Evolutionary conservation across 1,140 invertebrate genomes (phyloP), one percentile per base, ranked within the genome.

Genomic region (Harpegnathos saltator): DNA sequence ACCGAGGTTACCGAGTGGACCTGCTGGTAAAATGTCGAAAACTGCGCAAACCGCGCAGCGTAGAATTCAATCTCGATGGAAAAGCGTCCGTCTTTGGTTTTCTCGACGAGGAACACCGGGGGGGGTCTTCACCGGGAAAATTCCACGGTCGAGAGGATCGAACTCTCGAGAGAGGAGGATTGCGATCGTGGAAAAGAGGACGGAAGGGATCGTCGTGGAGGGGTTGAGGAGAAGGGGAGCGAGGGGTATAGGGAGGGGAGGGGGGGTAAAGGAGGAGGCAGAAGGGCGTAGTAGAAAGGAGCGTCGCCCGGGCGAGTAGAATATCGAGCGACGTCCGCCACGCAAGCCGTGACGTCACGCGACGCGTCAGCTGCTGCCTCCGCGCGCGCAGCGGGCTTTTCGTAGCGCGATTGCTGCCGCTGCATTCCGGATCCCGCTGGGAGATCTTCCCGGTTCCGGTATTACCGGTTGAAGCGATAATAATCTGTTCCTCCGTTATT

Each of bases 301-400:
- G 86, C 90, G 87, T 87, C 83, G 90, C 89, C 90, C 87, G 89
- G 89, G 87, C 90, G 86, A 90, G 86, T 85, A 84, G 85, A 84
- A 88, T 90, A 91, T 90, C 90, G 90, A 91, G 83, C 90, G 86
- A 85, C 90, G 89, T 74, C 82, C 84, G 71, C 66, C 87, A 89
- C 85, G 90, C 90, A 90, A 90, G 62, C 85, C 50, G 91, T 94
- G 83, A 93, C 91, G 90, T 94, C 91, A 92, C 81, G 59, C 82
- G 80, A 66, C 93, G 81, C 87, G 91, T 92, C 91, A 92, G 91
- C 91, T 92, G 91, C 91, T 91, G 80, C 86, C 62, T 83, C 72
- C 84, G 85, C 83, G 87, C 83, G 87, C 84, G 71, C 80, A 59
- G 58, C 69, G 61, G 75, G 62, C 81, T 83, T 84, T 87, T 83